A percentile compares a stretch with the other conserved stretches of the same genome.
These are phyloP conservation scores for Latheticus oryzae DNA, from an alignment of 2,888 invertebrate genomes.

Conservation along the genomic window DNA sequence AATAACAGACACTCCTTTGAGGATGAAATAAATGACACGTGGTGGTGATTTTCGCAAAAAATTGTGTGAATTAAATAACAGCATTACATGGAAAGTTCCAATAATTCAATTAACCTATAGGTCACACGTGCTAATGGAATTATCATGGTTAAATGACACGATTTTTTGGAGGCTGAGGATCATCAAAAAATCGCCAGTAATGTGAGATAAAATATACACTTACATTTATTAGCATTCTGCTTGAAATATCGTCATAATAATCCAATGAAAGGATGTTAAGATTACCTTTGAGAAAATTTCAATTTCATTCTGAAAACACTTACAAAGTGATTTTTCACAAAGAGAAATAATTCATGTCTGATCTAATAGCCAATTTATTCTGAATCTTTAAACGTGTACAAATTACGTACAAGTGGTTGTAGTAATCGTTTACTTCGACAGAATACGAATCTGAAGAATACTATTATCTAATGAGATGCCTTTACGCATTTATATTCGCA, in stretches of 20 bases:
- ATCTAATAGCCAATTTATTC: conserved; percentile 14
- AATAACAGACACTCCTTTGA: too few relatives aligned
- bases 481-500: conserved; percentile 12
- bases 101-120: conserved; percentile 20
- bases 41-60: too few relatives aligned
- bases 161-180: too few relatives aligned
- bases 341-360: conserved; percentile 11
- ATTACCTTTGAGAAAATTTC: conserved; percentile 1
- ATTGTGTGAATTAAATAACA: too few relatives aligned
- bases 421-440: background rate
- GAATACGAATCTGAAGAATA: conserved; percentile 2
- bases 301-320: too few relatives aligned
- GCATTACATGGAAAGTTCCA: conserved; percentile 5
- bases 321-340: conserved; percentile 6
- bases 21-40: too few relatives aligned
- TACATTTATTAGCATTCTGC: too few relatives aligned
- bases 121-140: conserved; percentile 25
- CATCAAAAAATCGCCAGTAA: too few relatives aligned
- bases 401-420: conserved; percentile 14
- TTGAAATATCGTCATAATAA: conserved; percentile 4
- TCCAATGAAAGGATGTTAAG: conserved; percentile 9
- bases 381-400: conserved; percentile 3
- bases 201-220: conserved; percentile 6
- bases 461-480: conserved; percentile 14
- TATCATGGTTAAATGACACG: too few relatives aligned